Base-by-base conservation (phyloP, 1,140 invertebrate species). In the Microplitis demolitor region DNA sequence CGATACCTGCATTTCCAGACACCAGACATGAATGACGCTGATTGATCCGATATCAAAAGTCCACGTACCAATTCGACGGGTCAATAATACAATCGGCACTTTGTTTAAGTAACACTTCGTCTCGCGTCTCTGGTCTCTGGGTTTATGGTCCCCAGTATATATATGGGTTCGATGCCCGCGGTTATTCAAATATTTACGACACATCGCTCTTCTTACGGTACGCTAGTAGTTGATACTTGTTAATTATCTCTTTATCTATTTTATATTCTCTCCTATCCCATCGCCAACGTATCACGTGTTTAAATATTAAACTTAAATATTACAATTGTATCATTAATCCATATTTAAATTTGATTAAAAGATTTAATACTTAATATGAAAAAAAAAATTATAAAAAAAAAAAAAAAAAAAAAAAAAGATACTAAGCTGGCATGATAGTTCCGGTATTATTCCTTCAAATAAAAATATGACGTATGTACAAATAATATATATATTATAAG, bases 401-500 rank as follows among this genome's bases (percentile, higher is more conserved):
- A 71, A 71, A 83, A 84, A 13, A 79, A 82, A 2, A 64, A 64
- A 31, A 45, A 64, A 39, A 37, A 62, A 31, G 5, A 33, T 33
- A 62, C 8, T n/a, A 64, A 64, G 13, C n/a, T 34, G 9, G 62
- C 34, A 34, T 34, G 35, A 35, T 39, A 45, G 9, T 34, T 39
- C 62, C 60, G 31, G 14, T 62, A 62, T 24, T 62, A 45, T 24
- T 62, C 14, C 11, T 24, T 34, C 60, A 33, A 31, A 24, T 56
- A 56, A 24, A 8, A 51, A 45, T 45, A 45, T 45, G 39, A 45
- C 39, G 39, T 45, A 45, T 11, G 39, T 45, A 45, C 39, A 45
- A 45, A 45, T 45, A 51, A 56, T 16, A 56, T 56, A 24, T 5
- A 24, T 24, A 35, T 66, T 66, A 34, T 39, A 34, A 51, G 54